These are phyloP conservation scores for Plectropomus leopardus DNA, from an alignment of 2,113 vertebrate genomes.

Conservation along the genomic window DNA sequence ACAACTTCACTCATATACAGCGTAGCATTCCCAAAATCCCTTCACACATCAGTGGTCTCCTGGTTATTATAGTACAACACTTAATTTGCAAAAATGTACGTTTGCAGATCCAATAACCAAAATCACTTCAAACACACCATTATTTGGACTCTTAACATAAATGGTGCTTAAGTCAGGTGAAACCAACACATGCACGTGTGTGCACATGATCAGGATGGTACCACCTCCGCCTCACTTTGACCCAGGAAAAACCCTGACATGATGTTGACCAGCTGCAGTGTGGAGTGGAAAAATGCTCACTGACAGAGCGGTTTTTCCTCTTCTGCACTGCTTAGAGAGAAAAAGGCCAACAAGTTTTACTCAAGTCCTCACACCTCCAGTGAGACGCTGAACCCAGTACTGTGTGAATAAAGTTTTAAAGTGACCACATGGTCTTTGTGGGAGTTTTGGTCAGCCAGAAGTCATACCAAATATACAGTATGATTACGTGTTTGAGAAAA, in stretches of 20 bases:
- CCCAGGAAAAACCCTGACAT: neutral
- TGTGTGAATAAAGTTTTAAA: neutral
- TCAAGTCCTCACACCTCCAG: neutral
- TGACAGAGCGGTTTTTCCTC: slow-evolving; percentile 5
- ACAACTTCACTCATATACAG: too few species aligned
- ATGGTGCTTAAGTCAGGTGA: too few species aligned
- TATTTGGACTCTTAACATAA: too few species aligned
- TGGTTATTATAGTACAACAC: too few species aligned
- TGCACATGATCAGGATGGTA: too few species aligned
- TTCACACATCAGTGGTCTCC: too few species aligned
- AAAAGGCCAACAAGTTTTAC: neutral
- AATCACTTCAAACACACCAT: too few species aligned
- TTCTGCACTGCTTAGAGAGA: neutral
- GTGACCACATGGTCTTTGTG: neutral
- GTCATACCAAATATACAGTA: neutral
- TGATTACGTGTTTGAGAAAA: neutral
- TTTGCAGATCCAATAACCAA: too few species aligned
- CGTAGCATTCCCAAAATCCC: too few species aligned
- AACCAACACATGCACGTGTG: too few species aligned
- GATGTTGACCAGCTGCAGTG: neutral
- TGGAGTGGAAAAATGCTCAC: neutral
- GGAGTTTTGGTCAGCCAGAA: neutral
- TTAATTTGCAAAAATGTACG: too few species aligned
- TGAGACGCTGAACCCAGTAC: slow-evolving; percentile 11
- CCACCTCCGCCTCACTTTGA: too few species aligned